phyloP scores from a whole-genome alignment of 2,888 invertebrate species.

The Scaptomyza cyrtandrae region DNA sequence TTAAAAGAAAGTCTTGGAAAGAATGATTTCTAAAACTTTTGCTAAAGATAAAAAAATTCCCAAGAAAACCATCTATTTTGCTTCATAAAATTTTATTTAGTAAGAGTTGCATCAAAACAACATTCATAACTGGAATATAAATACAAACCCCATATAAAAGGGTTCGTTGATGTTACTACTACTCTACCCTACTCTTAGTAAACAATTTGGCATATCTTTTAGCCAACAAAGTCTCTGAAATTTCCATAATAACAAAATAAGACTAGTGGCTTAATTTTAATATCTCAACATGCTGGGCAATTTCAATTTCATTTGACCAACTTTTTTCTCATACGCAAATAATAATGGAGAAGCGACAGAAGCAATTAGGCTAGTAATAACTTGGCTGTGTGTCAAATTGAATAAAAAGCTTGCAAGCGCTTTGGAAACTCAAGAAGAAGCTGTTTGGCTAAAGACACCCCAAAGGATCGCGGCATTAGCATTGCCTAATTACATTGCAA shows the following conservation, averaged over 20 bases:
- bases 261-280: constrained; percentile 44
- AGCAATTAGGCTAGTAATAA: constrained; percentile 58
- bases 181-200: neutral
- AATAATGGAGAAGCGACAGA: constrained; percentile 22
- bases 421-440: neutral
- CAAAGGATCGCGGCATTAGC: constrained; percentile 64
- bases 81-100: no score
- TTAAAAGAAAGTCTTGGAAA: no score
- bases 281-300: constrained; percentile 34
- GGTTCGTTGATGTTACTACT: neutral
- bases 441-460: constrained; percentile 22
- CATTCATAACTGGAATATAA: no score
- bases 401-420: constrained; percentile 34
- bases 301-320: constrained; percentile 39
- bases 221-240: constrained; percentile 9
- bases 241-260: constrained; percentile 37
- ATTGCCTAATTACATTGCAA: constrained; percentile 80
- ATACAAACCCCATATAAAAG: neutral
- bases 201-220: constrained; percentile 3
- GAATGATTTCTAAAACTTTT: neutral
- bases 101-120: no score
- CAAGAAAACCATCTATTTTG: neutral
- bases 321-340: constrained; percentile 23
- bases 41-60: neutral
- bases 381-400: constrained; percentile 48